Evolutionary conservation across 2,888 invertebrate genomes (phyloP), one percentile per base, ranked within the genome.

Genomic region (Eutolmus rufibarbis): DNA sequence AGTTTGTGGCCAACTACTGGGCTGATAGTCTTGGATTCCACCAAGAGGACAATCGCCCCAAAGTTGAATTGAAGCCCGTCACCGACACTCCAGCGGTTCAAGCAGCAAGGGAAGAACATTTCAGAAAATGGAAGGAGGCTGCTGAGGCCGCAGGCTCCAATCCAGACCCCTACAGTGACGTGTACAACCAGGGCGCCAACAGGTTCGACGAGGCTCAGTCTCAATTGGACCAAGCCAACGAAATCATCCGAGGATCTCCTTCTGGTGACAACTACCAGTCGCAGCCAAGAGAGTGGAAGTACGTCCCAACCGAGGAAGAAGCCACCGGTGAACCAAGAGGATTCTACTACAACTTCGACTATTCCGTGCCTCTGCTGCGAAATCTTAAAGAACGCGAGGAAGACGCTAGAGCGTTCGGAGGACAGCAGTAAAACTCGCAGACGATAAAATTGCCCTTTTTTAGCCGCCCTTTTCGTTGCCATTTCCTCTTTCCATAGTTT

Each of bases 11-110:
- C 88, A 92, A 94, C 88, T 96, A 96, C 91, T 96, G 95, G 94
- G 96, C 96, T 88, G 96, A 96, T 91, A 94, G 94, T 89, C 93
- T 94, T 89, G 96, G 96, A n/a, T 96, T 96, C 93, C 96, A 96
- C 92, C 96, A 96, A 89, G 94, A 95, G 88, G 96, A 96, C 90
- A 96, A 96, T 91, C 92, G 95, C 2, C 95, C 95, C 16, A 94
- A 95, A 90, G 93, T 94, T 82, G 93, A 93, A 82, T 94, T 95
- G 86, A 92, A 94, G 90, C 95, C 95, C 0, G 94, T 94, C 14
- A 94, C 95, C 89, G 96, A 96, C 91, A 95, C 95, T 0, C 95
- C 95, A 0, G 96, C 95, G 88, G 96, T 96, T 4, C 93, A 94
- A 88, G 95, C 94, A 19, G 96, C 96, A 46, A 94, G 96, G 89